phyloP scores from a whole-genome alignment of 2,888 invertebrate genomes.

The Calliphora vomitoria region DNA sequence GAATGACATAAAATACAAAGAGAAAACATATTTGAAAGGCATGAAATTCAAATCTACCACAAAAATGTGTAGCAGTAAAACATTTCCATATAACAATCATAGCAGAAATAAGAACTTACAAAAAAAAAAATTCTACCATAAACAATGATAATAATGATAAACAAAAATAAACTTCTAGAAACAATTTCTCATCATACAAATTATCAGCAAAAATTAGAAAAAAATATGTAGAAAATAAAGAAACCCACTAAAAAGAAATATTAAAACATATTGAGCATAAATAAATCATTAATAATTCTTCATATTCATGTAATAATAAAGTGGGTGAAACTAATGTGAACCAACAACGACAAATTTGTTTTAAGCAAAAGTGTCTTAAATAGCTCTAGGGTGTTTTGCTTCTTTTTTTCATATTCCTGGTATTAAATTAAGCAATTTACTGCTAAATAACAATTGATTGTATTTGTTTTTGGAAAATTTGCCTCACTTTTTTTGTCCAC shows the following conservation, averaged over 20 bases:
- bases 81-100: slow-evolving; percentile 8
- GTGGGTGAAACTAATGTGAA: slow-evolving; percentile 69
- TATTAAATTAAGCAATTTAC: slow-evolving; percentile 70
- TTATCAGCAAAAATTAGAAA: slow-evolving; percentile 34
- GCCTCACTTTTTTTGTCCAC: neutral
- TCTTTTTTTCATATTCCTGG: slow-evolving; percentile 64
- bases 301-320: slow-evolving; percentile 58
- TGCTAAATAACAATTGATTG: slow-evolving; percentile 75
- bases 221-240: slow-evolving; percentile 52
- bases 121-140: slow-evolving; percentile 46
- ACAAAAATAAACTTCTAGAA: slow-evolving; percentile 36
- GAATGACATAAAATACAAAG: slow-evolving; percentile 38
- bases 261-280: slow-evolving; percentile 82
- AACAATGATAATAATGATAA: slow-evolving; percentile 60
- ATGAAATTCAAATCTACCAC: slow-evolving; percentile 51
- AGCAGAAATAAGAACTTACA: neutral
- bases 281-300: slow-evolving; percentile 80
- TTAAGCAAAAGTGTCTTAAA: slow-evolving; percentile 22
- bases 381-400: slow-evolving; percentile 42
- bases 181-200: slow-evolving; percentile 48
- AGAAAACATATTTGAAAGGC: slow-evolving; percentile 45
- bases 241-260: slow-evolving; percentile 54
- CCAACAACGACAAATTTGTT: slow-evolving; percentile 31
- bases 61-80: neutral
- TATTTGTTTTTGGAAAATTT: slow-evolving; percentile 37